Evolutionary conservation across 2,113 vertebrate genomes (phyloP), one percentile per base, ranked within the genome.

Genomic region (Oreamnos americanus): DNA sequence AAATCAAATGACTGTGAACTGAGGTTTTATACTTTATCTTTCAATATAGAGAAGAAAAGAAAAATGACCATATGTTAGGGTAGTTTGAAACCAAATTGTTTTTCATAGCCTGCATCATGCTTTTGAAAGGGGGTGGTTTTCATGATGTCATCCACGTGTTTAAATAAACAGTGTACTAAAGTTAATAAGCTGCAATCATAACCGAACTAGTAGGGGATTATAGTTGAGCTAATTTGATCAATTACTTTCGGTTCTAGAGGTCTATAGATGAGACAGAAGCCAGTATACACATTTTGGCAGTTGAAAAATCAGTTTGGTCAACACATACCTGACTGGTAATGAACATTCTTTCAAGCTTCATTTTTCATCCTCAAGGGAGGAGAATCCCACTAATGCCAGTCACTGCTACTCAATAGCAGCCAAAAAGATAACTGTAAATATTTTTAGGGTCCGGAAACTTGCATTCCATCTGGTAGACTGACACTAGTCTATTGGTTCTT

Each of bases 321-420:
- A 98, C 99, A 98, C 98, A 98, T 98, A 98, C 98, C 95, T 43
- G 98, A 98, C 98, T 98, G 97, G 98, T 99, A 99, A 99, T 98
- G 99, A 99, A 98, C 99, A 99, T 98, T 99, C 98, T 98, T 99
- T 99, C 98, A 98, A 98, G 99, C 98, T 99, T 99, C 98, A 99
- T 99, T 99, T 99, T 99, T 99, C 98, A 99, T 98, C 97, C 96
- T 93, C 87, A 95, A n/a, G 86, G 96, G 92, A 98, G 95, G 96
- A 96, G 87, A 98, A 98, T 98, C 98, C 98, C 98, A 98, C 98
- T 97, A 98, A 98, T 98, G 97, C 98, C 98, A 99, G 98, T 97
- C 97, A 98, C 88, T 97, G 97, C 91, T 97, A 87, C 96, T 98
- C 97, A 96, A 96, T 97, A 98, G 97, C 90, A 98, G 98, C 96